These are phyloP conservation scores for Drosophila kuntzei DNA, from an alignment of 2,888 invertebrate genomes.

Conservation along the genomic window DNA sequence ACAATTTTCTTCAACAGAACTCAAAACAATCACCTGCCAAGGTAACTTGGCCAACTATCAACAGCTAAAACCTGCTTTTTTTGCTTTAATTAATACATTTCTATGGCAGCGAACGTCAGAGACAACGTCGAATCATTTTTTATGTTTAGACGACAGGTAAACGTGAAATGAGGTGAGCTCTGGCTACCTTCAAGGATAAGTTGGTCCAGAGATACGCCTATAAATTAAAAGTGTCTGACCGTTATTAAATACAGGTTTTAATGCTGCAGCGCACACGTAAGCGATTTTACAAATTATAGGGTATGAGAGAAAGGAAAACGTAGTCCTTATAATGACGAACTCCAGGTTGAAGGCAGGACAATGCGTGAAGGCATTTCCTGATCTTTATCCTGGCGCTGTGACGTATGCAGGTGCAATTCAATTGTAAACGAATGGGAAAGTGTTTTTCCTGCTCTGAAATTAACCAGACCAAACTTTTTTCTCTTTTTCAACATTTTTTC, in stretches of 20 bases:
- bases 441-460: conserved; percentile 60
- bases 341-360: conserved; percentile 46
- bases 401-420: conserved; percentile 71
- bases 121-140: conserved; percentile 61
- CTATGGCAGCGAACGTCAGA: conserved; percentile 18
- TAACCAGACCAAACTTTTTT: conserved; percentile 46
- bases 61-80: conserved; percentile 27
- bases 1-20: conserved; percentile 38
- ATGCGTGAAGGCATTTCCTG: conserved; percentile 68
- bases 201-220: conserved; percentile 57
- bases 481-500: not conserved
- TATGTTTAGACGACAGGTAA: conserved; percentile 46
- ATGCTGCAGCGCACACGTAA: conserved; percentile 45
- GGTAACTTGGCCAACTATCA: conserved; percentile 12
- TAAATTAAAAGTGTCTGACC: conserved; percentile 66
- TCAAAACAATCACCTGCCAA: conserved; percentile 46
- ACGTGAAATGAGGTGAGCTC: not conserved
- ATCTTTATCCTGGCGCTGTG: conserved; percentile 52
- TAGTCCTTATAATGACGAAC: conserved; percentile 21
- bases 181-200: conserved; percentile 62
- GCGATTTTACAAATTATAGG: conserved; percentile 58
- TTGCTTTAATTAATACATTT: conserved; percentile 77
- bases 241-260: conserved; percentile 72
- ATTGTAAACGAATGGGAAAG: conserved; percentile 62
- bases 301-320: conserved; percentile 22